phyloP scores from a whole-genome alignment of 2,113 vertebrate genomes.

The Phyllopteryx taeniolatus region DNA sequence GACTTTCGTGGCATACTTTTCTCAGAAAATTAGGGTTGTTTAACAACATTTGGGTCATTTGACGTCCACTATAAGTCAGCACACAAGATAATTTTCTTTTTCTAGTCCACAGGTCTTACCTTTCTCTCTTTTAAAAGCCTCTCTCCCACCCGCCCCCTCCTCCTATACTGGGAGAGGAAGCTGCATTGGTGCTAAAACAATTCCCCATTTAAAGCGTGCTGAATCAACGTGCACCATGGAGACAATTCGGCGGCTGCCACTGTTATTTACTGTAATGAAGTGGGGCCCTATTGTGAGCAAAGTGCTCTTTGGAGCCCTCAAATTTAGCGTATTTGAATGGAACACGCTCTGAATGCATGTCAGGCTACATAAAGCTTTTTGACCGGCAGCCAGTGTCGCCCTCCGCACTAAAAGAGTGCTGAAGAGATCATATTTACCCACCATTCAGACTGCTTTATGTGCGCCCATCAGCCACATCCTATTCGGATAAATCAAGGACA shows the following conservation, averaged over 20 bases:
- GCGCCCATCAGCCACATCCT: conserved; percentile 72
- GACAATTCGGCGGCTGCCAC: conserved; percentile 62
- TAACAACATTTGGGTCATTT: too few species aligned
- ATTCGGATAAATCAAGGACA: conserved; percentile 69
- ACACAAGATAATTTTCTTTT: conserved; percentile 7
- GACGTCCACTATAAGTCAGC: neutral
- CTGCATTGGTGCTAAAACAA: conserved; percentile 56
- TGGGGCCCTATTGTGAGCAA: conserved; percentile 54
- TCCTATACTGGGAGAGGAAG: conserved; percentile 39
- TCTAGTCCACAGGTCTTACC: conserved; percentile 17
- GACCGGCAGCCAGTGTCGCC: conserved; percentile 64
- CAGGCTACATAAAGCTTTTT: conserved; percentile 68
- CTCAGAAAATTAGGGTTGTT: too few species aligned
- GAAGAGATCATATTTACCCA: conserved; percentile 76
- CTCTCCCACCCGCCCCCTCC: neutral
- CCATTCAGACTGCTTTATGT: conserved; percentile 68
- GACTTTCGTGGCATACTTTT: too few species aligned
- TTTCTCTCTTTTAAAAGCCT: conserved; percentile 13
- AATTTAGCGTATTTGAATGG: conserved; percentile 57
- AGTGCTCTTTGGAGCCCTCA: conserved; percentile 56
- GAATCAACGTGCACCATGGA: conserved; percentile 52
- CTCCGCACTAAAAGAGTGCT: conserved; percentile 61
- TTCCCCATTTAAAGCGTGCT: conserved; percentile 47
- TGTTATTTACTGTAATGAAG: conserved; percentile 72
- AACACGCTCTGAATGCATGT: conserved; percentile 66